Evolutionary conservation across 2,113 vertebrate genomes (phyloP), one percentile per base, ranked within the genome.

Genomic region (Laterallus jamaicensis): DNA sequence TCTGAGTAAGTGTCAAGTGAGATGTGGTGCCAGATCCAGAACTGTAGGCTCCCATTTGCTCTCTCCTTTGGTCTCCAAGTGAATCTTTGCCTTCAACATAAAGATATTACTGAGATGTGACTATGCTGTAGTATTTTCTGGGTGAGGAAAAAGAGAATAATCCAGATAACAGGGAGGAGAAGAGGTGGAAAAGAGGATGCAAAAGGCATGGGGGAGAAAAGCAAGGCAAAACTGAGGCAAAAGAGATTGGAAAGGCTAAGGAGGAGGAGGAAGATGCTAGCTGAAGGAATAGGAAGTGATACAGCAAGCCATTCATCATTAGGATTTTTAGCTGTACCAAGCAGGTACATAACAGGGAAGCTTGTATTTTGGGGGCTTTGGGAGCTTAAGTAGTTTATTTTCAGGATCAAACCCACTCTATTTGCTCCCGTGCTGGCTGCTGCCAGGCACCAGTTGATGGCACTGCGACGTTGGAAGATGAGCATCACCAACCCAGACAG

Each of bases 381-480:
- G 17, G 55, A 80, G 28, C 31, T 40, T 18, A 87, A 75, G 35
- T 11, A 37, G 28, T 82, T 81, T 47, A 25, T 87, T 87, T 92
- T 66, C 54, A 70, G 55, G 39, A 83, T 15, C 32, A 82, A 40
- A 17, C 1, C 5, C 24, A 35, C 21, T 54, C 20, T 40, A 4
- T 75, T 54, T 1, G 4, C 73, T 89, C 32, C 44, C 1, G 0
- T 81, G 47, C 12, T 35, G 39, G 15, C 32, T 95, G 39, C 54
- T 88, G 58, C 54, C 3, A 2, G 21, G 25, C 39, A 66, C 22
- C 73, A 24, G 32, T 19, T 58, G 75, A 67, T 15, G 35, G 19
- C 29, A 71, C 44, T 76, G 28, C 66, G 12, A 0, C 55, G 19
- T 18, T 2, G 0, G 55, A 58, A 11, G 4, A 59, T 15, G 9